These are phyloP conservation scores for Crax fasciolata DNA, from an alignment of 2,797 vertebrate genomes.

Conservation along the genomic window DNA sequence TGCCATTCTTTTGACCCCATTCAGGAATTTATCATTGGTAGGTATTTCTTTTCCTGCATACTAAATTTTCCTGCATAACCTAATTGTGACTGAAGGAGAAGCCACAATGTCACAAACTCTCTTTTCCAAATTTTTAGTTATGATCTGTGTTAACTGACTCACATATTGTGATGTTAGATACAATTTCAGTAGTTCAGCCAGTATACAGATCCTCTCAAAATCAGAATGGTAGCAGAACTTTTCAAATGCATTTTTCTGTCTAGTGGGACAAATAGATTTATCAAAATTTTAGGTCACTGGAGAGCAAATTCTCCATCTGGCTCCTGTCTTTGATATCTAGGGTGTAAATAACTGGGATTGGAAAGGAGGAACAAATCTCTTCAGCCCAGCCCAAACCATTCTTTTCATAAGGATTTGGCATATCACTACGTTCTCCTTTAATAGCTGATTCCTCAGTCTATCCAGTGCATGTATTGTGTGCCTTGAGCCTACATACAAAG, in stretches of 20 bases:
- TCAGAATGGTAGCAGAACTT: not conserved
- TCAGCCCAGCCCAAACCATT: not conserved
- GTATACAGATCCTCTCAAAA: not conserved
- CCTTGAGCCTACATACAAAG: conserved; percentile 1
- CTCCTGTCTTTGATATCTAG: not conserved
- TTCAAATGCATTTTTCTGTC: not conserved
- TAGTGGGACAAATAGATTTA: not conserved
- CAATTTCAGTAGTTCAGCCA: not conserved
- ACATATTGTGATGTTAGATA: not conserved
- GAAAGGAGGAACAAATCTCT: not conserved
- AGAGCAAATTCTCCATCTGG: not conserved
- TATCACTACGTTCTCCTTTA: not conserved
- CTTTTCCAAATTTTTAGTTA: not conserved
- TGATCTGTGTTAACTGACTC: not conserved
- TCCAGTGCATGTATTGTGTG: not conserved
- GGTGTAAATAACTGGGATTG: not conserved
- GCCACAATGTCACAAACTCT: not conserved
- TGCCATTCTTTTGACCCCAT: conserved; percentile 92
- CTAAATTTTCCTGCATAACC: not conserved
- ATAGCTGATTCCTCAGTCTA: not conserved
- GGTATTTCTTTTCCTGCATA: conserved; percentile 59
- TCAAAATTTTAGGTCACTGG: not conserved
- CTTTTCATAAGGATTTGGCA: conserved; percentile 1
- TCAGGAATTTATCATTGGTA: conserved; percentile 96
- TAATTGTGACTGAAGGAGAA: not conserved